Evolutionary conservation across 2,888 invertebrate genomes (phyloP).

Genomic region (Andrena flavipes): DNA sequence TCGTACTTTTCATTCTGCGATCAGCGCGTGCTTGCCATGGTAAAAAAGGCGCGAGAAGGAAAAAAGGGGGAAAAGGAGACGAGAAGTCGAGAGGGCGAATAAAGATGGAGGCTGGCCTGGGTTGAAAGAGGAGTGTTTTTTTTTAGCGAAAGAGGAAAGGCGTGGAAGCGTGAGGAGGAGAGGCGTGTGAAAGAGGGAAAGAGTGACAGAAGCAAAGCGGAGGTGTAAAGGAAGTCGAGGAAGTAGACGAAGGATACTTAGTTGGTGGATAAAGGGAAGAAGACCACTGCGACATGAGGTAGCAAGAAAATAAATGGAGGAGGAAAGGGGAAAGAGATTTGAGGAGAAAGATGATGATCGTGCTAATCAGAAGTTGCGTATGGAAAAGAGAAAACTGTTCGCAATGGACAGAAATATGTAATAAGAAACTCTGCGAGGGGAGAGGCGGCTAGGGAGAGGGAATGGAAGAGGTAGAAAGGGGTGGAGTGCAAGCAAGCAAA

Average conservation of each 20-base stretch:
- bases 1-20: slow-evolving; percentile 63
- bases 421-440: slow-evolving; percentile 7
- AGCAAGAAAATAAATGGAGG: no score
- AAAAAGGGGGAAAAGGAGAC: neutral
- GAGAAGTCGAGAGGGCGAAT: neutral
- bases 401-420: neutral
- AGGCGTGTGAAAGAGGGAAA: no score
- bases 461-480: slow-evolving; percentile 9
- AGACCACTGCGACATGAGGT: neutral
- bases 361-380: neutral
- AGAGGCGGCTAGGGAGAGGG: slow-evolving; percentile 4
- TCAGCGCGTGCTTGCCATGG: slow-evolving; percentile 45
- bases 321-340: neutral
- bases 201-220: no score
- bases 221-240: neutral
- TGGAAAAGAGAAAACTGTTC: neutral
- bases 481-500: slow-evolving; percentile 29
- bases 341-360: neutral
- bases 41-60: slow-evolving; percentile 22
- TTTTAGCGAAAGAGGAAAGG: no score
- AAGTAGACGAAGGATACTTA: no score
- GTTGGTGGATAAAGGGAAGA: neutral
- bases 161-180: no score
- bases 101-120: no score
- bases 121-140: neutral